Conservation (phyloP, 2,797 vertebrate genomes). For the Acomys russatus region DNA sequence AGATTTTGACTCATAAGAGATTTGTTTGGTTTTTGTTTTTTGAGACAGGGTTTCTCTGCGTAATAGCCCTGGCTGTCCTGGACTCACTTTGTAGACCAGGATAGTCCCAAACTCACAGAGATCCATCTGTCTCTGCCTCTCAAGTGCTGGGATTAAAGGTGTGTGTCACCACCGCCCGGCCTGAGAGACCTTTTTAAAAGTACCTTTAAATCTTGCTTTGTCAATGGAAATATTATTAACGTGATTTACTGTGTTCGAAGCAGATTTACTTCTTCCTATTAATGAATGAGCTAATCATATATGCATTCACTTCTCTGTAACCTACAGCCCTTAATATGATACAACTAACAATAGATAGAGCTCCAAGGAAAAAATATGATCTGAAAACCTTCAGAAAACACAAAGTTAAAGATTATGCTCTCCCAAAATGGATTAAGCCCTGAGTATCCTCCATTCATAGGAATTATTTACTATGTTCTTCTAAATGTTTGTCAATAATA, state of each 20-base stretch:
- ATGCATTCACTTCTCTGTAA: neutral
- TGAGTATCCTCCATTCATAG: slow-evolving; percentile 17
- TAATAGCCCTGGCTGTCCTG: too few species aligned
- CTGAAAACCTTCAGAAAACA: slow-evolving; percentile 22
- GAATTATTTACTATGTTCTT: neutral
- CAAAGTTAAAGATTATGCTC: slow-evolving; percentile 8
- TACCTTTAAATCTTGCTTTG: slow-evolving; percentile 28
- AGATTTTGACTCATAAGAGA: too few species aligned
- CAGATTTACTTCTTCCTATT: neutral
- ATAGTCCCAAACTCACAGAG: too few species aligned
- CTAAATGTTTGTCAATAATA: slow-evolving; percentile 31
- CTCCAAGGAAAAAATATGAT: slow-evolving; percentile 34
- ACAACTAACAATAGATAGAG: slow-evolving; percentile 7
- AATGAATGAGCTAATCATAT: slow-evolving; percentile 36
- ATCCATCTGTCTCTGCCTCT: too few species aligned
- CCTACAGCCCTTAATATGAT: slow-evolving; percentile 22
- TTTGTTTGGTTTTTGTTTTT: too few species aligned
- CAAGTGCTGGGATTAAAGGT: too few species aligned
- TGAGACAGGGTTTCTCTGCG: too few species aligned
- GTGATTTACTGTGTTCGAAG: neutral
- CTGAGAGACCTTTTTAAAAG: slow-evolving; percentile 23
- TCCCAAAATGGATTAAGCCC: neutral
- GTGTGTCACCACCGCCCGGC: too few species aligned
- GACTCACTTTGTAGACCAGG: too few species aligned
- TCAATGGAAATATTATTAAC: slow-evolving; percentile 19